Base-by-base conservation (phyloP, 2,797 vertebrate species). In the Amblyopsis hoosieri region DNA sequence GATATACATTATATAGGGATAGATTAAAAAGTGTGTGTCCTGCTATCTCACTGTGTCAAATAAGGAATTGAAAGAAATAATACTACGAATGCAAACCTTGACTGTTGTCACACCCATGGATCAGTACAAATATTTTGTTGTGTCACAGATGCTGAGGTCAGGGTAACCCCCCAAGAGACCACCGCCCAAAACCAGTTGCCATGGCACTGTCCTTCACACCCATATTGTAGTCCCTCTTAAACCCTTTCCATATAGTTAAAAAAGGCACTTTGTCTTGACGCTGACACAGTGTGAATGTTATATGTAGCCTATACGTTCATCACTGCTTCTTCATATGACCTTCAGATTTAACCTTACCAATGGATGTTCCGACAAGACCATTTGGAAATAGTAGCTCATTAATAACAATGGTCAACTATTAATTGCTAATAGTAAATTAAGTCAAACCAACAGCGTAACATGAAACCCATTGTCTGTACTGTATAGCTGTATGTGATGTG, bases 141-240 rank as follows among this genome's bases (percentile, higher is more conserved):
- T 64, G 74, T 47, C 62, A 76, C 53, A 33, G 79, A 76, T 66
- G 67, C 62, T 72, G 76, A 74, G 81, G 76, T 81, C 81, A 75
- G 62, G 58, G 19, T 64, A 74, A 54, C 62, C 76, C 77, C 74
- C 68, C 61, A 33, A 62, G 67, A 71, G 60, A 64, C 54, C 66
- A 62, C 48, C 55, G 68, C 57, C 64, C 60, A 76, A 79, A 63
- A 62, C 67, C 67, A 67, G 74, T 80, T 81, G 53, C 79, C 69
- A 76, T 73, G 70, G 59, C 12, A 11, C 50, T 55, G 51, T 53
- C 62, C 62, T 66, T 69, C 70, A 54, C 67, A 53, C 69, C 59
- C 54, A 60, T 29, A 7, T 51, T n/a, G 2, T 19, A 3, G 29
- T 42, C 14, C 19, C 61, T 50, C 53, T 58, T n/a, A 67, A 62